These are phyloP conservation scores for Sinhomidia bicolor DNA, from an alignment of 2,888 invertebrate genomes.

Conservation along the genomic window DNA sequence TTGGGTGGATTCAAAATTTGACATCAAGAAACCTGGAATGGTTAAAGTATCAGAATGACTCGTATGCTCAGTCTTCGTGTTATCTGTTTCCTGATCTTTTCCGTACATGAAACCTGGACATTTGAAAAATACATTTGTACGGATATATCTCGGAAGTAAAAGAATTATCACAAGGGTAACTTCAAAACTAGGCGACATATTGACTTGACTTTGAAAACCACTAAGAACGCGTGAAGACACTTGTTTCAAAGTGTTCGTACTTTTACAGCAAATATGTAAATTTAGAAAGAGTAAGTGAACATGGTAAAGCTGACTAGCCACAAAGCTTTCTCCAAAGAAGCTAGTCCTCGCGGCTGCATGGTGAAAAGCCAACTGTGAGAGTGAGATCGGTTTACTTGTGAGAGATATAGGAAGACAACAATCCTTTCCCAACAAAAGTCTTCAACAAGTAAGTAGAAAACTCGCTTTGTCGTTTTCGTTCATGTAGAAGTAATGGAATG, in stretches of 20 bases:
- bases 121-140: not conserved
- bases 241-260: too few relatives aligned
- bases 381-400: not conserved
- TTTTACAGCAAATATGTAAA: too few relatives aligned
- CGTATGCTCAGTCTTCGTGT: not conserved
- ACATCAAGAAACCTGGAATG: constrained; percentile 52
- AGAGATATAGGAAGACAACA: not conserved
- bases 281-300: not conserved
- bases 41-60: not conserved
- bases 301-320: not conserved
- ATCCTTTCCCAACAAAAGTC: not conserved
- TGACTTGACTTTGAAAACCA: too few relatives aligned
- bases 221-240: too few relatives aligned
- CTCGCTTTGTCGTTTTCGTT: not conserved
- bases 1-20: constrained; percentile 7
- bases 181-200: not conserved
- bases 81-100: not conserved
- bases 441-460: constrained; percentile 59
- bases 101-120: constrained; percentile 8
- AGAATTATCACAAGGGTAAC: not conserved
- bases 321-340: constrained; percentile 13
- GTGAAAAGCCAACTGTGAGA: constrained; percentile 47
- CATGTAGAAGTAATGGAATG: not conserved
- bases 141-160: not conserved
- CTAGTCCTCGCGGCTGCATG: constrained; percentile 17